Percentiles rank a stretch among this genome's conserved stretches.
Evolutionary conservation across 2,113 vertebrate genomes (phyloP).

Genomic region (Anhinga anhinga): DNA sequence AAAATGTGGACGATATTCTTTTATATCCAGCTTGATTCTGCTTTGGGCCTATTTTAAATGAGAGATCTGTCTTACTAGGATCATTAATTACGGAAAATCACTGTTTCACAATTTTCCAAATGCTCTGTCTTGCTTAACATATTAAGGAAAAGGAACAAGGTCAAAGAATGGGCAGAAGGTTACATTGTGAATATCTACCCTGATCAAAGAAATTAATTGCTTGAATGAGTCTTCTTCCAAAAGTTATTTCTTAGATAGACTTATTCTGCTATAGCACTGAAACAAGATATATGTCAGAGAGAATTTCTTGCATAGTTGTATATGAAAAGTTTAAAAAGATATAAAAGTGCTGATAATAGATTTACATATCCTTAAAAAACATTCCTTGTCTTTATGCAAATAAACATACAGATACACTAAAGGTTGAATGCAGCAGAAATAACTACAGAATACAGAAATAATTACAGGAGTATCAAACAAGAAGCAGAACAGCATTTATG

Average conservation of each 20-base stretch:
- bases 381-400: background rate
- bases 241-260: background rate
- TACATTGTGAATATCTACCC: background rate
- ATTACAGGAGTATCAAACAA: background rate
- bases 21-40: background rate
- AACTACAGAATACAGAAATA: background rate
- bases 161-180: background rate
- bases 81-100: slow-evolving; percentile 38
- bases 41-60: slow-evolving; percentile 42
- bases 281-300: background rate
- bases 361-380: background rate
- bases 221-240: background rate
- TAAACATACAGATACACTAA: background rate
- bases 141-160: background rate
- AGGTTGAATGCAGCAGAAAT: background rate
- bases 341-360: background rate
- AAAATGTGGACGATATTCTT: slow-evolving; percentile 1
- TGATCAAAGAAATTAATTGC: slow-evolving; percentile 2
- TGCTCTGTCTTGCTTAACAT: slow-evolving; percentile 8
- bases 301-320: background rate
- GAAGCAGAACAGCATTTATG: background rate
- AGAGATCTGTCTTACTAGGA: background rate
- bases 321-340: background rate
- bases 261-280: background rate
- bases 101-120: background rate